Base-by-base conservation (phyloP, 2,888 invertebrate genomes). In the Elegia similella region DNA sequence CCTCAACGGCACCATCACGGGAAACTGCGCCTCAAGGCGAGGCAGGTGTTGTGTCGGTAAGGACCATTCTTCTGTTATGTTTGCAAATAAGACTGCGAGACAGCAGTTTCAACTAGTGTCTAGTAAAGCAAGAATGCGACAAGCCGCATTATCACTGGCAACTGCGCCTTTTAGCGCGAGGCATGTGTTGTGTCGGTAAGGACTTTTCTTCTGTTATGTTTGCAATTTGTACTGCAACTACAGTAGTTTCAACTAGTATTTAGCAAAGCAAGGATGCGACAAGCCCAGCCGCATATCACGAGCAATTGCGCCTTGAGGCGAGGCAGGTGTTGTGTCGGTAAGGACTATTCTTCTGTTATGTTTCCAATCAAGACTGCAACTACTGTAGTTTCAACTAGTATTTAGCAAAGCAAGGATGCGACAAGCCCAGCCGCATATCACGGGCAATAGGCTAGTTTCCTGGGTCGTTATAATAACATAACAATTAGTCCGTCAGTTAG, bases 1-100 rank as follows among this genome's bases (percentile, higher is more conserved):
- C 69, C 93, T 94, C 29, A 94, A 94, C 58, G 97, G 97, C 0
- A 93, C 93, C 7, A 86, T 94, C 43, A 95, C 95, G 0, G 97
- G 96, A 10, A 85, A 84, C 10, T 97, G 97, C 76, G 96, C 95
- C 3, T 93, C 93, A 17, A 93, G 93, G 57, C 93, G 95, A 70
- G 97, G 97, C 2, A 93, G 95, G 58, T 97, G 97, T 77, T 97
- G 97, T 76, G 93, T 96, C 60, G 94, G 97, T 97, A 89, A 93
- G 94, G 91, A 63, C 42, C 29, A 23, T 23, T 23, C 23, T 23
- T 23, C 5, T n/a, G n/a, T 23, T 23, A 23, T 23, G 23, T 23
- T 23, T 23, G 23, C 23, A 23, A 23, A 23, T 23, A 3, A 23
- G 23, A 23, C 23, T 23, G 23, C 23, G 5, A 3, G 2, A 23